Evolutionary conservation across 1,140 invertebrate species (phyloP).

Genomic region (Polypedilum pembai): DNA sequence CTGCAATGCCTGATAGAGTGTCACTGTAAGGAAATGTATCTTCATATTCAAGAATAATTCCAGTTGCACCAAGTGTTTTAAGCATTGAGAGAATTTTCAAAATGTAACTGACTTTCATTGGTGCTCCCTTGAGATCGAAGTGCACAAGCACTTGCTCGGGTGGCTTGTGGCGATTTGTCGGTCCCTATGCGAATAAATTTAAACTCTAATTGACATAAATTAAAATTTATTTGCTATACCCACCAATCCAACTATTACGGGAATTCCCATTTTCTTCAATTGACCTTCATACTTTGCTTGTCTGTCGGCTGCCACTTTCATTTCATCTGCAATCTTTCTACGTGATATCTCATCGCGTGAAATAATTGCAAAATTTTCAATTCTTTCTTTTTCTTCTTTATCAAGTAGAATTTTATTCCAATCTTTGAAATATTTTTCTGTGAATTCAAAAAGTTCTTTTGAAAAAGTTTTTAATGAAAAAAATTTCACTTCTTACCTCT

Average conservation of each 20-base stretch:
- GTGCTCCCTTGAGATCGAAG: slow-evolving; percentile 85
- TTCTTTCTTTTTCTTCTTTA: slow-evolving; percentile 37
- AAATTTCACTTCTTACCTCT: background rate
- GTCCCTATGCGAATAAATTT: slow-evolving; percentile 32
- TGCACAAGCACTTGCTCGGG: slow-evolving; percentile 59
- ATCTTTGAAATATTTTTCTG: slow-evolving; percentile 21
- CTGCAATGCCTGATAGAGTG: slow-evolving; percentile 55
- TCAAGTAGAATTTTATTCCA: slow-evolving; percentile 5
- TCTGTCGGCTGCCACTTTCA: slow-evolving; percentile 38
- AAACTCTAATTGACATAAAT: background rate
- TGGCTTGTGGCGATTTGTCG: slow-evolving; percentile 36
- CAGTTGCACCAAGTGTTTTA: slow-evolving; percentile 72
- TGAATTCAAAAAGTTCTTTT: slow-evolving; percentile 31
- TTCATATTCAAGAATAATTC: slow-evolving; percentile 89
- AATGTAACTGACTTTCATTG: slow-evolving; percentile 59
- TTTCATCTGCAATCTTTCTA: slow-evolving; percentile 39
- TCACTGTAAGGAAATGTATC: slow-evolving; percentile 93
- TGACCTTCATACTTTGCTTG: slow-evolving; percentile 42
- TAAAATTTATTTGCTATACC: background rate
- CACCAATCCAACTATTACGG: slow-evolving; percentile 37
- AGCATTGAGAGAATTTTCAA: slow-evolving; percentile 55
- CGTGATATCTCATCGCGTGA: slow-evolving; percentile 38
- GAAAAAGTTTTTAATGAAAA: background rate
- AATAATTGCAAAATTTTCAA: slow-evolving; percentile 41
- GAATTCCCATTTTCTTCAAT: slow-evolving; percentile 40